Evolutionary conservation across 2,888 invertebrate genomes (phyloP).

Genomic region (Punctoribates punctum): DNA sequence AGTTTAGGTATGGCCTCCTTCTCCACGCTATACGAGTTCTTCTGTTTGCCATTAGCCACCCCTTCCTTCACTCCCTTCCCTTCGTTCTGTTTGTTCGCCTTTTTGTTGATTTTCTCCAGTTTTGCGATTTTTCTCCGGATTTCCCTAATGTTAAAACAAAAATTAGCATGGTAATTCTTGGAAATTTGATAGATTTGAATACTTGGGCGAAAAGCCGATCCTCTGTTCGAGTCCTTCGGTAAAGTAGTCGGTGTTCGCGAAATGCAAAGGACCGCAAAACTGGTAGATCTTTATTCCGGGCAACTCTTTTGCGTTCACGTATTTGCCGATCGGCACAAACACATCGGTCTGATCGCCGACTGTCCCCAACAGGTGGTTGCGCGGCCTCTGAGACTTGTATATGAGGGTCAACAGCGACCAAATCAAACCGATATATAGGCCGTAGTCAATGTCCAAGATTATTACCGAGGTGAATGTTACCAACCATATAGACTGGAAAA

Average conservation of each 20-base stretch:
- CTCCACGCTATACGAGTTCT: not conserved
- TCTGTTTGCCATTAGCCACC: not conserved
- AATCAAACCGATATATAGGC: slow-evolving; percentile 69
- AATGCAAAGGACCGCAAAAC: slow-evolving; percentile 62
- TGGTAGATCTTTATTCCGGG: slow-evolving; percentile 70
- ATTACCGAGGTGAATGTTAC: slow-evolving; percentile 71
- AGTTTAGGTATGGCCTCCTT: not conserved
- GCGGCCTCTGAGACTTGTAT: slow-evolving; percentile 42
- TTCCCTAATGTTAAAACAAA: not conserved
- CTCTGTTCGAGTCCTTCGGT: slow-evolving; percentile 36
- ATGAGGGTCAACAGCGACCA: slow-evolving; percentile 47
- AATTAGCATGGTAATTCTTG: too few relatives aligned
- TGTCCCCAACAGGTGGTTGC: slow-evolving; percentile 62
- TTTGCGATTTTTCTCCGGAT: not conserved
- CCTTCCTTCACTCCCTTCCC: too few relatives aligned
- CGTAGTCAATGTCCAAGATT: slow-evolving; percentile 74
- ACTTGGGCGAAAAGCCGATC: slow-evolving; percentile 12
- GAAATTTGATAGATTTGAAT: not conserved
- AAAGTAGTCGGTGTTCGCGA: slow-evolving; percentile 48
- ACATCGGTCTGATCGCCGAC: slow-evolving; percentile 69
- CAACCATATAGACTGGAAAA: slow-evolving; percentile 66
- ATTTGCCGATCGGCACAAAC: slow-evolving; percentile 68
- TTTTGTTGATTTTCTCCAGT: not conserved
- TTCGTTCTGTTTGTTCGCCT: not conserved
- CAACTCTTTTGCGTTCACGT: slow-evolving; percentile 66